Evolutionary conservation across 1,140 invertebrate genomes (phyloP).

Genomic region (Oedothorax gibbosus): DNA sequence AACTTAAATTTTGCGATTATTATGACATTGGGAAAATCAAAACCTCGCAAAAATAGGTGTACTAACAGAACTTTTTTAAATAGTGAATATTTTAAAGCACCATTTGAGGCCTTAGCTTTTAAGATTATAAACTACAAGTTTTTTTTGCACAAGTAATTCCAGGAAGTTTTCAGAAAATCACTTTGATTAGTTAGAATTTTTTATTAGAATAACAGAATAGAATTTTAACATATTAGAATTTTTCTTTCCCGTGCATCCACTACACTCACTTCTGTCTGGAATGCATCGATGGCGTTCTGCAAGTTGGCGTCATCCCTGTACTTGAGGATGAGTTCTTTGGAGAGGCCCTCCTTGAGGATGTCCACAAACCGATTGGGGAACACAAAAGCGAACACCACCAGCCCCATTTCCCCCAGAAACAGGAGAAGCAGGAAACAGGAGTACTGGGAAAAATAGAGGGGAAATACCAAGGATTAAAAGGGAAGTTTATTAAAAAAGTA

Average conservation of each 20-base stretch:
- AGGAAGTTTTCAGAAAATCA: too few relatives aligned
- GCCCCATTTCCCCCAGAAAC: slow-evolving; percentile 89
- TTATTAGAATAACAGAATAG: not conserved
- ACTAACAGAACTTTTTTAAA: too few relatives aligned
- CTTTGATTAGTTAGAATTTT: too few relatives aligned
- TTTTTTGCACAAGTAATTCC: not conserved
- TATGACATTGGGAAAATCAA: too few relatives aligned
- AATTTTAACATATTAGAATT: not conserved
- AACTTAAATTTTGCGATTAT: too few relatives aligned
- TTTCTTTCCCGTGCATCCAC: not conserved
- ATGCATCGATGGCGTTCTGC: slow-evolving; percentile 93
- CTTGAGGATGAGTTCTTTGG: slow-evolving; percentile 88
- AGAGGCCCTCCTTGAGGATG: slow-evolving; percentile 82
- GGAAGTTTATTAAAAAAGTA: too few relatives aligned
- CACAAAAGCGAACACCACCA: slow-evolving; percentile 90
- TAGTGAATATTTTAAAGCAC: too few relatives aligned
- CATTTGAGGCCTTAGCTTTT: too few relatives aligned
- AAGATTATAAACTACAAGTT: slow-evolving; percentile 20
- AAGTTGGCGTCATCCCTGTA: slow-evolving; percentile 92
- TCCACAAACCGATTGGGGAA: slow-evolving; percentile 89
- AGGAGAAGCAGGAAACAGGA: slow-evolving; percentile 88
- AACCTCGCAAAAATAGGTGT: too few relatives aligned
- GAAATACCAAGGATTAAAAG: slow-evolving; percentile 26
- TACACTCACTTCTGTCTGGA: slow-evolving; percentile 84
- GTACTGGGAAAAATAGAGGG: slow-evolving; percentile 77